These are phyloP conservation scores for Glyptemys insculpta DNA, from an alignment of 2,797 vertebrate species.

Conservation along the genomic window DNA sequence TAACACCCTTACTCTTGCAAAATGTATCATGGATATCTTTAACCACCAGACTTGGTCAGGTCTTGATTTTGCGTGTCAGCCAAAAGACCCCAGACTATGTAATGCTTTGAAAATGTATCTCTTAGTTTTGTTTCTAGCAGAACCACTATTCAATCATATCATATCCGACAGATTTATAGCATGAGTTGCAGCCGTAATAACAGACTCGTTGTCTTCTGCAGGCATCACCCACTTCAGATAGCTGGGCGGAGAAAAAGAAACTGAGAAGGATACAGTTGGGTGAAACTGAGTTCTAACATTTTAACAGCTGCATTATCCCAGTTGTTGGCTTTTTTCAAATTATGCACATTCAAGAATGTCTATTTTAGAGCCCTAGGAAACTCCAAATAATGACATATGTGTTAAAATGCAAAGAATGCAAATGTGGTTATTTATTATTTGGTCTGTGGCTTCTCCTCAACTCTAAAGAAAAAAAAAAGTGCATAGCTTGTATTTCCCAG, in stretches of 20 bases:
- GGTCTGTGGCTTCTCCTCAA: neutral
- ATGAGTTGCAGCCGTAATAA: neutral
- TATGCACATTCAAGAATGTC: neutral
- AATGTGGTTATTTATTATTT: neutral
- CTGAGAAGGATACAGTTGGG: neutral
- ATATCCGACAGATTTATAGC: neutral
- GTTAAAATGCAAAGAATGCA: constrained; percentile 56
- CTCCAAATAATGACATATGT: neutral
- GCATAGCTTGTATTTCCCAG: neutral
- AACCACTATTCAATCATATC: accelerated
- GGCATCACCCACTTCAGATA: neutral
- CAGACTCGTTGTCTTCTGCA: accelerated
- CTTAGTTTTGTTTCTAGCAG: accelerated
- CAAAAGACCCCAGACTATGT: neutral
- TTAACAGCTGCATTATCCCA: neutral
- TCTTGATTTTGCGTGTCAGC: neutral
- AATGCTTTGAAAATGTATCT: accelerated
- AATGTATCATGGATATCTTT: neutral
- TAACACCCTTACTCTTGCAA: neutral
- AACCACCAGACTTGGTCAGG: accelerated
- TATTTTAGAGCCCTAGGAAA: neutral
- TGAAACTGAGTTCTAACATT: neutral
- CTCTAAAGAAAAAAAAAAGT: neutral
- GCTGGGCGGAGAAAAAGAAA: accelerated
- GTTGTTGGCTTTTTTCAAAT: neutral